Evolutionary conservation across 2,113 vertebrate species (phyloP), one percentile per base, ranked within the genome.

Genomic region (Phoenicopterus ruber): DNA sequence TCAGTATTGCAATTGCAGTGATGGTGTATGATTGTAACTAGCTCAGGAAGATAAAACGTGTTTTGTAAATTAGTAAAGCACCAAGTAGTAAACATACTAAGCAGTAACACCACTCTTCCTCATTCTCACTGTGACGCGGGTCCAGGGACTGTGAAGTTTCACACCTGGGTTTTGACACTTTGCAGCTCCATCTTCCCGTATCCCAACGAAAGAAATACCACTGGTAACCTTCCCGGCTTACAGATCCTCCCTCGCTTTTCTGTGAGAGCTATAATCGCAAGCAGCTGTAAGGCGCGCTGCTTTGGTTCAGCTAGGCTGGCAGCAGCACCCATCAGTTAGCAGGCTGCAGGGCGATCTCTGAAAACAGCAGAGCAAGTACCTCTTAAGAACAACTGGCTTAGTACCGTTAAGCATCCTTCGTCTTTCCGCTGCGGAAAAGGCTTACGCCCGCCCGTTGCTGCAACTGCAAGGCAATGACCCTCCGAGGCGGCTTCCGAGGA

Each of bases 211-310:
- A 47, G 36, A 12, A 26, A 2, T 5, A 7, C 36, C 1, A 16
- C 46, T 46, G 4, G 2, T 3, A 5, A 3, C 13, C 6, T 8
- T 1, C 29, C 26, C 0, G 52, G 13, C 3, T 7, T 3, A 5
- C 34, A 2, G 44, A 15, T 8, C 28, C 52, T 3, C 3, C 17
- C 1, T 3, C 1, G 0, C 25, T 25, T 13, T 24, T 28, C 44
- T 2, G 16, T 0, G 24, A 16, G 31, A 34, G 24, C 29, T 2
- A 0, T 0, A 0, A 2, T 9, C 7, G 10, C 5, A 1, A 3
- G 76, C 44, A 9, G 28, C n/a, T 7, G 22, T 0, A 4, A 36
- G 66, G n/a, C 0, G 0, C 0, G 55, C 59, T 7, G 49, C 28
- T 10, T 3, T 2, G 2, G 6, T 5, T 6, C 2, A 10, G 74